Percentiles rank a stretch among this genome's conserved stretches.
Conservation (phyloP, 92 coral and sea anemone species). For the Galaxea fascicularis region DNA sequence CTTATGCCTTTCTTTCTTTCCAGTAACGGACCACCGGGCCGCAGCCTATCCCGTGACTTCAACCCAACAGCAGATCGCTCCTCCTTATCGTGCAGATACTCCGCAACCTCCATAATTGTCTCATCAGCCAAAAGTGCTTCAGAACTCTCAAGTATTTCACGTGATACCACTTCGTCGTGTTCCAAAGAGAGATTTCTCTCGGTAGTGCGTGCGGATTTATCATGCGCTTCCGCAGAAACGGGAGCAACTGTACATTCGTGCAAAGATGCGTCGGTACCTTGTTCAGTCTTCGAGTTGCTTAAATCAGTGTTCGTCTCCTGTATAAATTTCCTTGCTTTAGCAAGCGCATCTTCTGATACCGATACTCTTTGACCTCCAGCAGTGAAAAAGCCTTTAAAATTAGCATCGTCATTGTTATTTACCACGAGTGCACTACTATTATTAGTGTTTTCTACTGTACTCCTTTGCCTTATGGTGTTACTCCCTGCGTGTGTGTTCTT, state of each 20-base stretch:
- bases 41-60: neutral
- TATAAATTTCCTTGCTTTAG: constrained; percentile 42
- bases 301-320: constrained; percentile 3
- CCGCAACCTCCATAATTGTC: constrained; percentile 66
- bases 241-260: neutral
- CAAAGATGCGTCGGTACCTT: neutral
- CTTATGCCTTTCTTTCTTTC: constrained; percentile 3
- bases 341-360: constrained; percentile 53
- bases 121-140: constrained; percentile 83
- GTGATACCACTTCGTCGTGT: constrained; percentile 67
- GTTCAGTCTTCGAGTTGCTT: neutral
- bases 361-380: constrained; percentile 42
- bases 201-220: neutral
- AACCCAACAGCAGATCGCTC: constrained; percentile 23
- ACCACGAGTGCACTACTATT: neutral
- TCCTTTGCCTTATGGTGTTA: constrained; percentile 50
- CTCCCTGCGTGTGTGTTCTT: constrained; percentile 9
- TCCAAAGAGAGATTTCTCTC: neutral
- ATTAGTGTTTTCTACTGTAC: no score
- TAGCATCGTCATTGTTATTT: neutral
- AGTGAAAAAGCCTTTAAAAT: constrained; percentile 20
- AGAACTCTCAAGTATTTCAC: constrained; percentile 83
- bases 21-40: neutral
- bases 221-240: neutral
- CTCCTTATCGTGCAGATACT: constrained; percentile 4